Conservation (phyloP, 35 echinoderm and acorn worm species). For the Chiridota heheva region DNA sequence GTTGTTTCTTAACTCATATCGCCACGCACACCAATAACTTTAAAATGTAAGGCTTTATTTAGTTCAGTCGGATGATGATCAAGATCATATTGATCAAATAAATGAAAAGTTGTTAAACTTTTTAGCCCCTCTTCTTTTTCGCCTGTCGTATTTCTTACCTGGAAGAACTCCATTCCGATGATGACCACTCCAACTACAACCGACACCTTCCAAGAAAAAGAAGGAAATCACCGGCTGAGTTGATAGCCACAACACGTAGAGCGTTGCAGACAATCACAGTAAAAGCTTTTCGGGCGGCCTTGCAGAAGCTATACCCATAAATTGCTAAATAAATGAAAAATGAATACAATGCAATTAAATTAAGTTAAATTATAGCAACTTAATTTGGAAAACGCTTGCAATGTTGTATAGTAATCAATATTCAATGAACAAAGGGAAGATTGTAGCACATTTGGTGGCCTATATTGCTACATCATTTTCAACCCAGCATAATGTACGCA, state of each 20-base stretch:
- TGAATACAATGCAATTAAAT: not conserved
- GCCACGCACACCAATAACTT: too few relatives aligned
- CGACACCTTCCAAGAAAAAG: constrained; percentile 74
- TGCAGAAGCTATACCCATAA: constrained; percentile 88
- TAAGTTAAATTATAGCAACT: not conserved
- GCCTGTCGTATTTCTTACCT: too few relatives aligned
- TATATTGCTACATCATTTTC: too few relatives aligned
- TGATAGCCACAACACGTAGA: constrained; percentile 87
- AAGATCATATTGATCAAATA: not conserved
- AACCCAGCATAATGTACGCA: too few relatives aligned
- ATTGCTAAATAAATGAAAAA: constrained; percentile 60
- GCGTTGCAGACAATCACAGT: constrained; percentile 77
- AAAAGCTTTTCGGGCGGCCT: constrained; percentile 83
- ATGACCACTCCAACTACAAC: constrained; percentile 73
- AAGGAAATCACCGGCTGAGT: constrained; percentile 87
- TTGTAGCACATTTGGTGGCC: too few relatives aligned
- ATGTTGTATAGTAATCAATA: not conserved
- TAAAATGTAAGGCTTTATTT: not conserved
- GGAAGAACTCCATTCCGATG: constrained; percentile 80
- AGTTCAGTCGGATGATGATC: not conserved
- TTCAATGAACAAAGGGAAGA: too few relatives aligned
- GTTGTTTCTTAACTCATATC: too few relatives aligned
- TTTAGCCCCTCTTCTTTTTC: too few relatives aligned
- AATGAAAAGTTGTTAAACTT: not conserved
- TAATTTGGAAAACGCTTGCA: not conserved